Evolutionary conservation across 2,113 vertebrate species (phyloP), one percentile per base, ranked within the genome.

Genomic region (Nannospalax galili): DNA sequence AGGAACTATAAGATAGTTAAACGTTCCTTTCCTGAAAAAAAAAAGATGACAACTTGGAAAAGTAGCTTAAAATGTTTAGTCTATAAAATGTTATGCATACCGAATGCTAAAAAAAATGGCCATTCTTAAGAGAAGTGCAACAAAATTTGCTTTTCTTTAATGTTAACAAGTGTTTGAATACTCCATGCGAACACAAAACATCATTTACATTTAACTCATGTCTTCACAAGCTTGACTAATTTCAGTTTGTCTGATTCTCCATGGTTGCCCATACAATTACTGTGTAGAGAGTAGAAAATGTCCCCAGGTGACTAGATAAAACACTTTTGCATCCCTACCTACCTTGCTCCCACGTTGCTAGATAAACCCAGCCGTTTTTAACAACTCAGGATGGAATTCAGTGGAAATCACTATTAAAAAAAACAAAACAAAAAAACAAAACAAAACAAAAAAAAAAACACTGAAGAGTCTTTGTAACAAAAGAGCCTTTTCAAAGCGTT

Each of bases 191-290:
- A 32, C 24, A 67, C 60, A 89, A 95, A 94, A 65, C 42, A 82
- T 37, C 86, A 96, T 96, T 93, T 92, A 91, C 1, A 92, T 40
- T 91, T 20, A 24, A 60, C 26, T 80, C 91, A 16, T 88, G 48
- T 88, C 65, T 58, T 85, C 58, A 84, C 42, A 90, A 88, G 64
- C 81, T 88, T 79, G 94, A 62, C 78, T 90, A 79, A 92, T 96
- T 92, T 86, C 73, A 92, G n/a, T 91, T 74, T 82, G 62, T 90
- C 81, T 69, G 58, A 92, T 82, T 95, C 64, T 95, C 84, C 86
- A 88, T 40, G 78, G 48, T 40, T 82, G 48, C 11, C 40, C 69
- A 65, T 24, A 73, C 45, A 79, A 81, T 62, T 80, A 22, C 30
- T 92, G 37, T 42, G 22, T 35, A 52, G 37, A 95, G 62, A 96